These are phyloP conservation scores for Contarinia nasturtii DNA, from an alignment of 1,140 invertebrate species.

Conservation along the genomic window DNA sequence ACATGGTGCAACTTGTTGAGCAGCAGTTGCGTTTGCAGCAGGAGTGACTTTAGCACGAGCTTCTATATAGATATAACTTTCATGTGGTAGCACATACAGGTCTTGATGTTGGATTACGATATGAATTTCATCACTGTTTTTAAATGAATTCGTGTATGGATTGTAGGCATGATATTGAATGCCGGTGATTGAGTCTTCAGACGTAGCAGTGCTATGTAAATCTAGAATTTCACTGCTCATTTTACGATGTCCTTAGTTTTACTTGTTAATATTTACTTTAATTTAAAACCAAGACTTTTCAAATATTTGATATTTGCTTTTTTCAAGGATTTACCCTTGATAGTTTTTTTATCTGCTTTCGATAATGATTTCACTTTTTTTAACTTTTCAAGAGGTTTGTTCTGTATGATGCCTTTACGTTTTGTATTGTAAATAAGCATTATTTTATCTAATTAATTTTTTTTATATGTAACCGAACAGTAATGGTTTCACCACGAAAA, in stretches of 20 bases:
- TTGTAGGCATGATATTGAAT: constrained; percentile 12
- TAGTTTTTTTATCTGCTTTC: neutral
- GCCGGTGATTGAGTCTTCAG: constrained; percentile 13
- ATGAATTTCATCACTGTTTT: constrained; percentile 15
- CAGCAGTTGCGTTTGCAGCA: neutral
- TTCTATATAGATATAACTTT: constrained; percentile 15
- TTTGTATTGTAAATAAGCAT: no score
- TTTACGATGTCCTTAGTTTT: constrained; percentile 10
- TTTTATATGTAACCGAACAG: constrained; percentile 9
- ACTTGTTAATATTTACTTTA: constrained; percentile 5
- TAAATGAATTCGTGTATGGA: constrained; percentile 13
- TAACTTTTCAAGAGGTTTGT: no score
- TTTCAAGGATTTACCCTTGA: neutral
- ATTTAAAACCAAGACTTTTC: constrained; percentile 7
- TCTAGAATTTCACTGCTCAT: constrained; percentile 7
- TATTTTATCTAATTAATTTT: no score
- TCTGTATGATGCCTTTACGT: no score
- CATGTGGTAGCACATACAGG: constrained; percentile 12
- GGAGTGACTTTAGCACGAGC: constrained; percentile 9
- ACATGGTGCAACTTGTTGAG: no score
- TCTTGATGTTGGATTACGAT: constrained; percentile 20
- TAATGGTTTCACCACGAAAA: constrained; percentile 11
- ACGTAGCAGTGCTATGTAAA: no score
- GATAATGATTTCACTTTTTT: no score
- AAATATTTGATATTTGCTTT: constrained; percentile 1